phyloP scores from a whole-genome alignment of 2,888 invertebrate species.

The Petrolisthes cinctipes region DNA sequence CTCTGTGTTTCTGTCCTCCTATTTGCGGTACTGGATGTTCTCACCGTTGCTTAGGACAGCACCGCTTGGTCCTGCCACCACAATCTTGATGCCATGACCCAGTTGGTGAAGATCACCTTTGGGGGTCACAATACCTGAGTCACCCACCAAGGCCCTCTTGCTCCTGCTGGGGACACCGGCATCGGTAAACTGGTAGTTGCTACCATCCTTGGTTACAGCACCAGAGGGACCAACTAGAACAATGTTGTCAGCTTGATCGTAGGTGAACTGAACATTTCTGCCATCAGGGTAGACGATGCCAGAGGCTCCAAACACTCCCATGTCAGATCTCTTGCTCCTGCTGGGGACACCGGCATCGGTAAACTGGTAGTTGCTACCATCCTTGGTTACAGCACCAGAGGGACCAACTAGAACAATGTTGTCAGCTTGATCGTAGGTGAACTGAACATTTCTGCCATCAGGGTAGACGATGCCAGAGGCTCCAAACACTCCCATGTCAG shows the following conservation, averaged over 20 bases:
- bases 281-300: conserved; percentile 43
- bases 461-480: conserved; percentile 42
- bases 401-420: conserved; percentile 55
- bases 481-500: neutral
- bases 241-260: conserved; percentile 29
- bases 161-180: conserved; percentile 6
- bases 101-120: conserved; percentile 13
- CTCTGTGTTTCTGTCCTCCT: no score
- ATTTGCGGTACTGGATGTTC: conserved; percentile 12
- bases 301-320: conserved; percentile 13
- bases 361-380: conserved; percentile 53
- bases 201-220: conserved; percentile 43
- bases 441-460: conserved; percentile 53
- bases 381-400: conserved; percentile 58
- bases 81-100: conserved; percentile 6
- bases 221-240: conserved; percentile 55
- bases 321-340: neutral
- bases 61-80: neutral
- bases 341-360: neutral
- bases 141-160: neutral
- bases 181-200: conserved; percentile 36
- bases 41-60: neutral
- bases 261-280: conserved; percentile 37
- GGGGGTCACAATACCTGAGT: neutral
- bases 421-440: conserved; percentile 45